Conservation (phyloP, 1,140 invertebrate species). For the Tenebrio molitor region DNA sequence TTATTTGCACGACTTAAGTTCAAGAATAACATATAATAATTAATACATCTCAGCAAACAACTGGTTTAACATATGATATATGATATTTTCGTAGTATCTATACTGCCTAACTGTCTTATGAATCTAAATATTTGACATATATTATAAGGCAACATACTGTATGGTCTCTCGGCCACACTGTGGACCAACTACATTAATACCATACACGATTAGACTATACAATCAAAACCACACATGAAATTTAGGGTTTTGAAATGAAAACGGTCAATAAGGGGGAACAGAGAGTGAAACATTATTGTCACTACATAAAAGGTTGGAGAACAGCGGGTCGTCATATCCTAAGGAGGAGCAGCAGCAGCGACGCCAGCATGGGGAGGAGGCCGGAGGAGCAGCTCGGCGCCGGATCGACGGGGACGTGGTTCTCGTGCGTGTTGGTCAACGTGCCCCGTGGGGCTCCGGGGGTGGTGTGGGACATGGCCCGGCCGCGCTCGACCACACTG, state of each 20-base stretch:
- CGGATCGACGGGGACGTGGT: constrained; percentile 58
- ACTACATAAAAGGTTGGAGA: constrained; percentile 54
- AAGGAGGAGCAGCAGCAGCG: constrained; percentile 43
- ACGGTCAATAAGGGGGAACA: constrained; percentile 45
- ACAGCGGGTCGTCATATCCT: constrained; percentile 52
- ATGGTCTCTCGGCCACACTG: constrained; percentile 51
- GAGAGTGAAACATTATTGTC: constrained; percentile 57
- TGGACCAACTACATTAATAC: constrained; percentile 34
- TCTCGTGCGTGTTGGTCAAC: constrained; percentile 50
- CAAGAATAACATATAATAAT: constrained; percentile 40
- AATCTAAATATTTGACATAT: constrained; percentile 53
- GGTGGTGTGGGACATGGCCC: constrained; percentile 26
- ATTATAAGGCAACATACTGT: constrained; percentile 62
- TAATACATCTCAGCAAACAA: constrained; percentile 42
- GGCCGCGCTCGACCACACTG: constrained; percentile 55
- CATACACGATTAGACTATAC: constrained; percentile 46
- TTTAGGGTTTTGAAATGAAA: constrained; percentile 40
- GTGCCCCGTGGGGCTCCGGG: constrained; percentile 48
- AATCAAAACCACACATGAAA: constrained; percentile 41
- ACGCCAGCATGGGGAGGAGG: constrained; percentile 34
- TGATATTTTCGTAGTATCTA: constrained; percentile 51
- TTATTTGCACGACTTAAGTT: constrained; percentile 45
- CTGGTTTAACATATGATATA: constrained; percentile 44
- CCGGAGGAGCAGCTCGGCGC: constrained; percentile 43
- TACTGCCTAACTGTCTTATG: constrained; percentile 41